Base-by-base conservation (phyloP, 2,888 invertebrate species). In the Pheosia gnoma region DNA sequence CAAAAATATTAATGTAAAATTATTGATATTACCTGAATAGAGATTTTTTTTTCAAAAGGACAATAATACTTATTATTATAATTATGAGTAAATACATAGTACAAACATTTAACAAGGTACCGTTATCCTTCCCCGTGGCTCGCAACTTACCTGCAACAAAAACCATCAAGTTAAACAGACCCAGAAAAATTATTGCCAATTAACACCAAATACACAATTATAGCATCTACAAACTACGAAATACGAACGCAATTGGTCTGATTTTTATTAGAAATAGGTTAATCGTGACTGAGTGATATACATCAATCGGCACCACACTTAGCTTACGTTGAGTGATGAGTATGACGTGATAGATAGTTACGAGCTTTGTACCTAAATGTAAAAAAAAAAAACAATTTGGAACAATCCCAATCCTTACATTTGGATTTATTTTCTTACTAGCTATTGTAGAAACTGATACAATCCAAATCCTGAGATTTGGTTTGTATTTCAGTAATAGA, bases 101-200 rank as follows among this genome's bases (percentile, higher is more conserved):
- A 25, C 1, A 25, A 25, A 25, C 25, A 25, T 25, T 25, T 25
- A 25, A 25, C 25, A 25, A 25, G 25, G 25, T 69, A 73, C 69
- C 70, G 74, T 63, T 61, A 63, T 56, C 38, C 53, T 45, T 57
- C 64, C 39, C 60, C 66, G 67, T 65, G 62, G 56, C 11, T 38
- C 13, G 56, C 41, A 41, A 39, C 75, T 70, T 74, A 75, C 75
- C 75, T 75, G 72, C 5, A 72, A 71, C 62, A 55, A 36, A 66
- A 63, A 67, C 56, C 60, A 71, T 68, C 59, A 65, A 66, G 73
- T 65, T 61, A 73, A 70, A 63, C 62, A 70, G 66, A 75, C 66
- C 63, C 61, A 54, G 57, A 36, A 58, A 25, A 65, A 64, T 71
- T 65, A 71, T 69, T 49, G 47, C 63, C 63, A 68, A 73, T 71